phyloP scores from a whole-genome alignment of 2,888 invertebrate species.

The Dasypogon diadema region DNA sequence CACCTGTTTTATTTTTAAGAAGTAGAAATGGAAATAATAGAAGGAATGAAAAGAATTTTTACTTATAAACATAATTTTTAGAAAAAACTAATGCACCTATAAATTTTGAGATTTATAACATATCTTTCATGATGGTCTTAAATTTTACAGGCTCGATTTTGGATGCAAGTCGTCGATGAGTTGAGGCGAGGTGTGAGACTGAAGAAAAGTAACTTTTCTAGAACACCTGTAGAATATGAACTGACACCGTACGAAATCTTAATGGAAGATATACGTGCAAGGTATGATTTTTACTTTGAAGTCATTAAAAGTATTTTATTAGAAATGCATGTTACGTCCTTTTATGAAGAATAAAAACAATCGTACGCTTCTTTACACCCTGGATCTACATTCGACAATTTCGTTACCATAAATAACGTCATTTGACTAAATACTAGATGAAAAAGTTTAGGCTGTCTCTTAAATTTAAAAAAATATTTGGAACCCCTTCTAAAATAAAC shows the following conservation, averaged over 20 bases:
- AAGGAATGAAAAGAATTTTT: not conserved
- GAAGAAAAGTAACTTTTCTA: slow-evolving; percentile 85
- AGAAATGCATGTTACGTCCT: no score
- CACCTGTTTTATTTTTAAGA: not conserved
- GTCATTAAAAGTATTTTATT: no score
- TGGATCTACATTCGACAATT: no score
- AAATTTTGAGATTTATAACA: not conserved
- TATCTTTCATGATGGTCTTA: not conserved
- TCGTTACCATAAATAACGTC: no score
- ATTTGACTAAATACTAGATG: no score
- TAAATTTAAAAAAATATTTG: no score
- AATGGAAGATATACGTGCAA: slow-evolving; percentile 94
- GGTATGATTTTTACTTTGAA: no score
- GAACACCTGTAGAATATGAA: slow-evolving; percentile 89
- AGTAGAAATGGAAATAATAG: not conserved
- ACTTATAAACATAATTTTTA: not conserved
- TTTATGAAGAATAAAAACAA: no score
- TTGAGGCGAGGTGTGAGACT: slow-evolving; percentile 91
- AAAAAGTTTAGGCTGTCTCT: no score
- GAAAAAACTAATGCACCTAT: not conserved
- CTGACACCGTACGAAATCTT: slow-evolving; percentile 96
- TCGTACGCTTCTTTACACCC: no score
- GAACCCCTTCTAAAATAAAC: no score
- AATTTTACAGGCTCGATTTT: slow-evolving; percentile 84
- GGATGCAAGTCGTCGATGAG: slow-evolving; percentile 95